These are phyloP conservation scores for Diachrysia chrysitis DNA, from an alignment of 2,888 invertebrate species.

Conservation along the genomic window DNA sequence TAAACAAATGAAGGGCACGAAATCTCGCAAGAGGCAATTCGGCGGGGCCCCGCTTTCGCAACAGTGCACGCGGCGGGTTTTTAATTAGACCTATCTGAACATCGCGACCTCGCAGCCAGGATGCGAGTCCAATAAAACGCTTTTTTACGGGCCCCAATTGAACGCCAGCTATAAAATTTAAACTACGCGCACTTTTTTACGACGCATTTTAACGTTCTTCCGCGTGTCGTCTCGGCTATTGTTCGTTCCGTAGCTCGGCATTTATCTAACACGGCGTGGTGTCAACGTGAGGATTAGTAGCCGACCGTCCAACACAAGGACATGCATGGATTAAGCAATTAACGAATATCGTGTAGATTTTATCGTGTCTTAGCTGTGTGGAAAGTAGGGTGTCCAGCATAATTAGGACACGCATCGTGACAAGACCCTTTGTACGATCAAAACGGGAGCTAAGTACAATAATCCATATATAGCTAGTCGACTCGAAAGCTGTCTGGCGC, in stretches of 20 bases:
- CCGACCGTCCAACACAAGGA: slow-evolving; percentile 70
- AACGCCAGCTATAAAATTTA: slow-evolving; percentile 85
- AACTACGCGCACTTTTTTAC: slow-evolving; percentile 86
- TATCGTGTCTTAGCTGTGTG: slow-evolving; percentile 74
- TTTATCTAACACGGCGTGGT: slow-evolving; percentile 47
- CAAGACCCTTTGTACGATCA: slow-evolving; percentile 66
- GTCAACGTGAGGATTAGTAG: slow-evolving; percentile 70
- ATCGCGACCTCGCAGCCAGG: slow-evolving; percentile 85
- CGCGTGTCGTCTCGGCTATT: slow-evolving; percentile 81
- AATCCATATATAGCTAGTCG: slow-evolving; percentile 80
- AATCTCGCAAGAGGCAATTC: slow-evolving; percentile 73
- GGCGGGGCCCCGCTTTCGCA: slow-evolving; percentile 77
- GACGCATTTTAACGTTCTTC: slow-evolving; percentile 84
- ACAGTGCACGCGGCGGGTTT: slow-evolving; percentile 79
- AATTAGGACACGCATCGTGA: slow-evolving; percentile 77
- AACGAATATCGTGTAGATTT: slow-evolving; percentile 72
- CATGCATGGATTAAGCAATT: slow-evolving; percentile 81
- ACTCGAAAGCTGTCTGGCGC: slow-evolving; percentile 86
- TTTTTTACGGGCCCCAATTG: slow-evolving; percentile 88
- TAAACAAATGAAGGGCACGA: slow-evolving; percentile 72
- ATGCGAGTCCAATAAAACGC: slow-evolving; percentile 86
- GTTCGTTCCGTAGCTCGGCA: slow-evolving; percentile 67
- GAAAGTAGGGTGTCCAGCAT: slow-evolving; percentile 75
- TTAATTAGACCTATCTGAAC: slow-evolving; percentile 86
- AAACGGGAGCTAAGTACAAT: slow-evolving; percentile 80